Percentiles rank a stretch among this genome's conserved stretches.
Conservation (phyloP, 2,888 invertebrate genomes). For the Heliconius aoede region DNA sequence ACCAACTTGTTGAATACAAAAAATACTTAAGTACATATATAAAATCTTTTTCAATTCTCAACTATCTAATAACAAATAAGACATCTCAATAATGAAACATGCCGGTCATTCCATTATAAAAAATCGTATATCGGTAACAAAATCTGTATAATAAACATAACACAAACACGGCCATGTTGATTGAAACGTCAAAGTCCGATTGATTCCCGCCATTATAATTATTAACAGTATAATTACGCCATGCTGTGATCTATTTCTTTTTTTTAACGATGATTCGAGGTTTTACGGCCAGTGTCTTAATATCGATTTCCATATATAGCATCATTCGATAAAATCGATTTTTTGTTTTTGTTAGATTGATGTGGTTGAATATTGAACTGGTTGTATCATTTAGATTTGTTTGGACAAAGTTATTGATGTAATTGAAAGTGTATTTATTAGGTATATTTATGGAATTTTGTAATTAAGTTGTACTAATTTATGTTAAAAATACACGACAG, state of each 20-base stretch:
- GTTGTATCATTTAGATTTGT: slow-evolving; percentile 16
- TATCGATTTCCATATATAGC: slow-evolving; percentile 70
- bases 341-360: slow-evolving; percentile 45
- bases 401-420: not conserved
- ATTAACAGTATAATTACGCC: slow-evolving; percentile 81
- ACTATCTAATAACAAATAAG: slow-evolving; percentile 71
- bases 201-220: slow-evolving; percentile 79
- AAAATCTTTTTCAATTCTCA: slow-evolving; percentile 44
- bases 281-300: slow-evolving; percentile 64
- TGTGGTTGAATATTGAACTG: slow-evolving; percentile 33
- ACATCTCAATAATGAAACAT: slow-evolving; percentile 68
- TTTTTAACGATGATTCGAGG: slow-evolving; percentile 72
- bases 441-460: not conserved
- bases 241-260: slow-evolving; percentile 79
- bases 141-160: slow-evolving; percentile 81
- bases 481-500: no score
- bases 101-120: slow-evolving; percentile 56
- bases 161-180: slow-evolving; percentile 82
- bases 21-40: slow-evolving; percentile 25
- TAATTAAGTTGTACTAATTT: not conserved
- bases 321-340: slow-evolving; percentile 49
- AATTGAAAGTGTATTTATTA: not conserved
- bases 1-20: not conserved
- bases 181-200: slow-evolving; percentile 82
- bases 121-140: slow-evolving; percentile 80